phyloP scores from a whole-genome alignment of 2,797 vertebrate species.

The Cossypha heuglini region DNA sequence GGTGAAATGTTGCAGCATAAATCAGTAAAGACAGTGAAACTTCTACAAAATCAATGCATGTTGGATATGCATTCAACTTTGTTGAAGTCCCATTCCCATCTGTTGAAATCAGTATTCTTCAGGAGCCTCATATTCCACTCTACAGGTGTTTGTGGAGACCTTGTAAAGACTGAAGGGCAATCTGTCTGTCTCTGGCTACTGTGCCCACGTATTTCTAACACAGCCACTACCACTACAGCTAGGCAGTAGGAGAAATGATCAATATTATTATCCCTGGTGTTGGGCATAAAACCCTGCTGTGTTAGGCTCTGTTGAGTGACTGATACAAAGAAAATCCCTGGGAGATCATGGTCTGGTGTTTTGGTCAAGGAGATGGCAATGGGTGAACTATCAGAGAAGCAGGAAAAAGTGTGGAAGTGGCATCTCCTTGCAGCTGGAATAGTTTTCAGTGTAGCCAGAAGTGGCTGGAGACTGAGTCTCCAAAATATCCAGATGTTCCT shows the following conservation, averaged over 20 bases:
- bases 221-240: background rate
- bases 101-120: background rate
- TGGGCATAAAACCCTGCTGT: background rate
- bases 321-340: background rate
- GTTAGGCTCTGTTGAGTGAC: background rate
- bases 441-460: background rate
- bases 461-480: background rate
- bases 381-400: background rate
- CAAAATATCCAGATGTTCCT: background rate
- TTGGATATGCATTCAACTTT: constrained; percentile 7
- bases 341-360: background rate
- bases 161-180: background rate
- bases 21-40: constrained; percentile 1
- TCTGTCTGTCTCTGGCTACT: background rate
- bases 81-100: background rate
- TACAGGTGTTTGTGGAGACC: background rate
- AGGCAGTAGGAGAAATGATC: background rate
- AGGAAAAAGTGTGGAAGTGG: background rate
- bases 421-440: background rate
- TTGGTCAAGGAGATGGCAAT: background rate
- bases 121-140: background rate
- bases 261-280: background rate
- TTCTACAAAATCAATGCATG: background rate
- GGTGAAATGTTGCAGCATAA: constrained; percentile 24
- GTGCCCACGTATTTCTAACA: background rate